These are phyloP conservation scores for Charadrius vociferus DNA, from an alignment of 2,113 vertebrate genomes.

Conservation along the genomic window DNA sequence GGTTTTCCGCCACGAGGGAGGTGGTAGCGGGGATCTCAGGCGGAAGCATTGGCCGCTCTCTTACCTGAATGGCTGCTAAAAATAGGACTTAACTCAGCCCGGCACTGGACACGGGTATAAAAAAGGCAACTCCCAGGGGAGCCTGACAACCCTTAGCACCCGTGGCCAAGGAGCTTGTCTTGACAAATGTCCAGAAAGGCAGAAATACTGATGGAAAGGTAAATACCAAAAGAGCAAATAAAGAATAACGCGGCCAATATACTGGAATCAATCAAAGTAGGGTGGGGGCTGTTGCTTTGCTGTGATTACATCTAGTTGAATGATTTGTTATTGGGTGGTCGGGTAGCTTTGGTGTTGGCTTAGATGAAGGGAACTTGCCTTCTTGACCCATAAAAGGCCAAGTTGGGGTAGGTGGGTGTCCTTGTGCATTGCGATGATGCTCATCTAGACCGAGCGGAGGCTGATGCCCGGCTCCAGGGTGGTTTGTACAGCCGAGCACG, in stretches of 20 bases:
- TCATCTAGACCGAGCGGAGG: neutral
- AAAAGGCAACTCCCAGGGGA: neutral
- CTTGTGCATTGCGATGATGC: rapidly evolving
- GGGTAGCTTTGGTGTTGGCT: neutral
- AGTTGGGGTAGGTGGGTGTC: neutral
- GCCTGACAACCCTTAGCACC: neutral
- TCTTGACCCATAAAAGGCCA: neutral
- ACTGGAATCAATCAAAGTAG: neutral
- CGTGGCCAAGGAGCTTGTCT: neutral
- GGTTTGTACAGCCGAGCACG: rapidly evolving
- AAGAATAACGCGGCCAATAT: neutral
- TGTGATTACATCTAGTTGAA: neutral
- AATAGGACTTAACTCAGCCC: slow-evolving; percentile 35
- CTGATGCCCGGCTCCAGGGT: neutral
- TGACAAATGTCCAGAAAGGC: neutral
- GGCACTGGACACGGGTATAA: neutral
- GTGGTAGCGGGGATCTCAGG: neutral
- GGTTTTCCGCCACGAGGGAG: neutral
- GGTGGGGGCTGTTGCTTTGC: neutral
- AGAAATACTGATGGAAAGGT: slow-evolving; percentile 39
- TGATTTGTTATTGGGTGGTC: neutral
- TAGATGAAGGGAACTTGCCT: neutral
- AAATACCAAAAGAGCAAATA: neutral
- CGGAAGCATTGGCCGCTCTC: neutral
- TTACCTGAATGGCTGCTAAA: slow-evolving; percentile 61